Percentiles rank a stretch among this genome's conserved stretches.
Evolutionary conservation across 1,140 invertebrate genomes (phyloP).

Genomic region (Formica exsecta): DNA sequence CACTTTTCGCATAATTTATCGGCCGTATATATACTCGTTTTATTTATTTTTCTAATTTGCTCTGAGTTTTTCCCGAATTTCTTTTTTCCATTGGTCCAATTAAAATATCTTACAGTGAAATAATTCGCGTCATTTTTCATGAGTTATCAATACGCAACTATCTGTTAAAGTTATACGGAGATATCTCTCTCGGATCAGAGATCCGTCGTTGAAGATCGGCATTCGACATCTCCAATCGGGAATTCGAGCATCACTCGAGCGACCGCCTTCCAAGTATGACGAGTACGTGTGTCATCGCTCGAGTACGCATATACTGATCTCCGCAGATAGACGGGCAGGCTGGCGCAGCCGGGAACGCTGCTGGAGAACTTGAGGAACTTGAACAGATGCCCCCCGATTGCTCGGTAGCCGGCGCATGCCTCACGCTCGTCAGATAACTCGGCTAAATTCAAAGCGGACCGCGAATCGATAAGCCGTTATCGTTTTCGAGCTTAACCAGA

Average conservation of each 20-base stretch:
- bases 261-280: constrained; percentile 57
- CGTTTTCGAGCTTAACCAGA: constrained; percentile 71
- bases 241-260: constrained; percentile 56
- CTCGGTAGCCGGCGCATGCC: constrained; percentile 74
- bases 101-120: not conserved
- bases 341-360: constrained; percentile 37
- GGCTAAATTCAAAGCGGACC: constrained; percentile 80
- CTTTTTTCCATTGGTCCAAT: not conserved
- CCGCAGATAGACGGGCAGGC: constrained; percentile 46
- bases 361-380: constrained; percentile 70
- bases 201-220: constrained; percentile 17
- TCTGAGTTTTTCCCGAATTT: not conserved
- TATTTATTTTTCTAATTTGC: not conserved
- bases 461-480: constrained; percentile 81
- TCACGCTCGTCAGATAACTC: constrained; percentile 80
- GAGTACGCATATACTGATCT: constrained; percentile 50
- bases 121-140: not conserved
- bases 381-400: constrained; percentile 74
- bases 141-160: constrained; percentile 1
- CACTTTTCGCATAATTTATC: not conserved
- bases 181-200: constrained; percentile 25
- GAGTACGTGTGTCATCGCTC: constrained; percentile 63
- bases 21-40: not conserved
- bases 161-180: constrained; percentile 1
- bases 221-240: constrained; percentile 48